Evolutionary conservation across 37 sponge, comb jelly and placozoan species (phyloP).

Genomic region (Cladorhizidae sp.): DNA sequence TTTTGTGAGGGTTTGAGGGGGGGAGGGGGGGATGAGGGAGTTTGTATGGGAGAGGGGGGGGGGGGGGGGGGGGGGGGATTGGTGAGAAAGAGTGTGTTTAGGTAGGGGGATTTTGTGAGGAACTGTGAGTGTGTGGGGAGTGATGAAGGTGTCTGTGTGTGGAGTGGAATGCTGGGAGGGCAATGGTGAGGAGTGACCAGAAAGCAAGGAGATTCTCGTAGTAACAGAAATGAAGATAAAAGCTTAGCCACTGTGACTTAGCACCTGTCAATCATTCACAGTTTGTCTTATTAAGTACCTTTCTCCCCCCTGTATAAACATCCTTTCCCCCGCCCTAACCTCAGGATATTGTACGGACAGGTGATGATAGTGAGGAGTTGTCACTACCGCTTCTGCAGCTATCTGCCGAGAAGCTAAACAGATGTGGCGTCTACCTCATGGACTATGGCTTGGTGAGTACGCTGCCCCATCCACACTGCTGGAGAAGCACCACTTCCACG

Average conservation of each 20-base stretch:
- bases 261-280: no score
- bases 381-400: constrained; percentile 70
- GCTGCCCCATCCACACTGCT: not conserved
- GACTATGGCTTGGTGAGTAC: constrained; percentile 67
- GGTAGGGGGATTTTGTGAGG: no score
- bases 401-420: constrained; percentile 81
- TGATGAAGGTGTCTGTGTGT: no score
- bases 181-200: no score
- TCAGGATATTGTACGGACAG: constrained; percentile 35
- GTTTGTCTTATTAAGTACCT: not conserved
- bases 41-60: no score
- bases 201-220: no score
- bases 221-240: no score
- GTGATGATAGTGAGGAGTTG: constrained; percentile 41
- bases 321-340: not conserved
- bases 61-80: no score
- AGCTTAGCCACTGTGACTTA: no score
- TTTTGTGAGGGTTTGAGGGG: not conserved
- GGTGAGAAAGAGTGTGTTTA: no score
- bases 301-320: not conserved
- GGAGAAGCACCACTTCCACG: not conserved
- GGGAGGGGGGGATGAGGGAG: not conserved
- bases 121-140: no score
- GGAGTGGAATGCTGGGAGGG: no score
- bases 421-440: constrained; percentile 87